A percentile compares a stretch with the other conserved stretches of the same genome.
These are phyloP conservation scores for Halocynthia roretzi DNA, from an alignment of 23 tunicate genomes.

Conservation along the genomic window DNA sequence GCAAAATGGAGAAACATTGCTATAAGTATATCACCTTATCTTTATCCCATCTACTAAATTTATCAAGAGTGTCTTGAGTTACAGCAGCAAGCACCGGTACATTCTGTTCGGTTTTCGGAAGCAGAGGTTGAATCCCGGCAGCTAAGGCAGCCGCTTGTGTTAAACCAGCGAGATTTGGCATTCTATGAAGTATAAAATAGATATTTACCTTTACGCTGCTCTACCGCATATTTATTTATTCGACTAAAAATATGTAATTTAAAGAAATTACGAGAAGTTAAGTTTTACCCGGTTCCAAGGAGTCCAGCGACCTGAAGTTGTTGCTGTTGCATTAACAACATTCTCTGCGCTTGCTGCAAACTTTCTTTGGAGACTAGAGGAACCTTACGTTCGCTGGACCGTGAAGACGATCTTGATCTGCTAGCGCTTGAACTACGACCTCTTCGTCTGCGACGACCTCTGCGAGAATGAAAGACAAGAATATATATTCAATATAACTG, in stretches of 20 bases:
- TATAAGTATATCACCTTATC: conserved; percentile 26
- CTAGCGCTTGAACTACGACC: conserved; percentile 44
- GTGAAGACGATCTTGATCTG: conserved; percentile 34
- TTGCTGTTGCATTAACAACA: conserved; percentile 70
- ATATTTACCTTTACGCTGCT: no score
- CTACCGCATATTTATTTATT: neutral
- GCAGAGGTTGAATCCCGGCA: conserved; percentile 12
- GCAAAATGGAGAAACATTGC: no score
- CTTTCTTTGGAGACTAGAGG: conserved; percentile 78
- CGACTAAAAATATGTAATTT: neutral
- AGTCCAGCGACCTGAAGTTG: conserved; percentile 93
- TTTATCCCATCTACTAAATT: conserved; percentile 58
- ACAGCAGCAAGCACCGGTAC: conserved; percentile 11
- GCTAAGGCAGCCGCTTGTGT: conserved; percentile 30
- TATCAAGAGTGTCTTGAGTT: conserved; percentile 14
- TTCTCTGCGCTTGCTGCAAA: conserved; percentile 74
- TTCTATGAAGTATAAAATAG: conserved; percentile 1
- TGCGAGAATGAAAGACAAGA: neutral
- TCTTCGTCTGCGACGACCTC: conserved; percentile 14
- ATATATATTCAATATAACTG: no score
- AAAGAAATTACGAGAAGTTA: neutral
- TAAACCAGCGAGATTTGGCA: conserved; percentile 26
- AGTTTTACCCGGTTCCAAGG: conserved; percentile 47
- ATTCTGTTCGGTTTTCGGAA: conserved; percentile 6
- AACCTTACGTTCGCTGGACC: conserved; percentile 13